Evolutionary conservation across 2,888 invertebrate genomes (phyloP).

Genomic region (Scotopteryx bipunctaria): DNA sequence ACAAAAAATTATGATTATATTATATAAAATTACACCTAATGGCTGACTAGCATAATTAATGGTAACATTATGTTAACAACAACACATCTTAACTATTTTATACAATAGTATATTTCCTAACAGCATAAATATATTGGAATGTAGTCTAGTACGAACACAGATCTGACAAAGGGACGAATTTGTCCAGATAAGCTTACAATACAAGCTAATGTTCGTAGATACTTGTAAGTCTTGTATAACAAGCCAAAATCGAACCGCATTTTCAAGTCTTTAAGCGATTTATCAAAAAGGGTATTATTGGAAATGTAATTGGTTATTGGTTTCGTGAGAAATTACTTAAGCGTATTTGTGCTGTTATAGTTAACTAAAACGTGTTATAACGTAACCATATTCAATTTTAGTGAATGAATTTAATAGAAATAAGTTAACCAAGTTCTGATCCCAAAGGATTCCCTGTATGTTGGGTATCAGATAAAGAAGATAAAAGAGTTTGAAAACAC

Average conservation of each 20-base stretch:
- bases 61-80: slow-evolving; percentile 32
- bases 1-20: slow-evolving; percentile 29
- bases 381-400: no score
- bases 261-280: background rate
- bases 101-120: slow-evolving; percentile 25
- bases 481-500: no score
- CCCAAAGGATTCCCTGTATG: no score
- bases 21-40: slow-evolving; percentile 23
- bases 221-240: slow-evolving; percentile 15
- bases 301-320: no score
- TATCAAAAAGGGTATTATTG: no score
- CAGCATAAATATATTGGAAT: slow-evolving; percentile 34
- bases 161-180: slow-evolving; percentile 29
- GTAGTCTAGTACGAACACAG: slow-evolving; percentile 33
- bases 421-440: no score
- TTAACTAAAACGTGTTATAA: no score
- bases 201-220: slow-evolving; percentile 15
- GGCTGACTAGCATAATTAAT: slow-evolving; percentile 35
- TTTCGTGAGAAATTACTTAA: no score
- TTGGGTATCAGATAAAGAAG: no score
- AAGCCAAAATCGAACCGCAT: slow-evolving; percentile 5
- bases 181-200: slow-evolving; percentile 15
- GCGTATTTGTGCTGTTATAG: no score
- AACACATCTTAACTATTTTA: slow-evolving; percentile 23
- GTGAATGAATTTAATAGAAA: no score